A percentile compares a stretch with the other conserved stretches of the same genome.
Evolutionary conservation across 2,797 vertebrate species (phyloP).

Genomic region (Melanotaenia trifasciata): DNA sequence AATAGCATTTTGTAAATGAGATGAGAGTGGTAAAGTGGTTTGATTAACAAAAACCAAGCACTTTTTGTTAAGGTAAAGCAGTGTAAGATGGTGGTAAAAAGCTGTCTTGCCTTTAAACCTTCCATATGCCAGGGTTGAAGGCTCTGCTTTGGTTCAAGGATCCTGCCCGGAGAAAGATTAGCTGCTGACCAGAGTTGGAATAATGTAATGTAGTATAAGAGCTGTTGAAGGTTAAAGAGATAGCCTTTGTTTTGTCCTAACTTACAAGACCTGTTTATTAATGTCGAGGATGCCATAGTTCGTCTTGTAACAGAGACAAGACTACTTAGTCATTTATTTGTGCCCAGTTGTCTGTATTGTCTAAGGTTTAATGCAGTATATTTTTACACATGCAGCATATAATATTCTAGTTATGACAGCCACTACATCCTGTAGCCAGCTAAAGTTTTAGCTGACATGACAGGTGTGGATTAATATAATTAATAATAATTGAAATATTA

Average conservation of each 20-base stretch:
- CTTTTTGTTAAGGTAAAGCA: not conserved
- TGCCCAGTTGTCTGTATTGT: not conserved
- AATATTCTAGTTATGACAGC: too few relatives aligned
- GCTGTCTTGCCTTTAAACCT: not conserved
- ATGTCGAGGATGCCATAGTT: not conserved
- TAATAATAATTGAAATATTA: too few relatives aligned
- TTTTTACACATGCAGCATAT: too few relatives aligned
- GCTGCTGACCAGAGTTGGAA: constrained; percentile 4
- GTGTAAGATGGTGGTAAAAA: constrained; percentile 15
- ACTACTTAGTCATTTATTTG: not conserved
- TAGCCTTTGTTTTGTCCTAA: constrained; percentile 2
- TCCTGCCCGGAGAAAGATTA: constrained; percentile 6
- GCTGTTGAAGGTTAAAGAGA: constrained; percentile 13
- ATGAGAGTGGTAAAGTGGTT: too few relatives aligned
- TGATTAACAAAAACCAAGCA: too few relatives aligned
- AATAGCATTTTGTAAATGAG: too few relatives aligned
- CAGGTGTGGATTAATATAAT: too few relatives aligned
- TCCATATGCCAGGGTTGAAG: constrained; percentile 24
- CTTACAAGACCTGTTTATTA: constrained; percentile 8
- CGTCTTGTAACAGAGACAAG: not conserved
- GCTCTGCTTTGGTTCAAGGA: constrained; percentile 22
- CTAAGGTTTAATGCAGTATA: too few relatives aligned
- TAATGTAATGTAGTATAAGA: too few relatives aligned
- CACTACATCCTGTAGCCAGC: too few relatives aligned
- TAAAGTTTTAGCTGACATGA: too few relatives aligned